Evolutionary conservation across 2,113 vertebrate species (phyloP), one percentile per base, ranked within the genome.

Genomic region (Holacanthus passer): DNA sequence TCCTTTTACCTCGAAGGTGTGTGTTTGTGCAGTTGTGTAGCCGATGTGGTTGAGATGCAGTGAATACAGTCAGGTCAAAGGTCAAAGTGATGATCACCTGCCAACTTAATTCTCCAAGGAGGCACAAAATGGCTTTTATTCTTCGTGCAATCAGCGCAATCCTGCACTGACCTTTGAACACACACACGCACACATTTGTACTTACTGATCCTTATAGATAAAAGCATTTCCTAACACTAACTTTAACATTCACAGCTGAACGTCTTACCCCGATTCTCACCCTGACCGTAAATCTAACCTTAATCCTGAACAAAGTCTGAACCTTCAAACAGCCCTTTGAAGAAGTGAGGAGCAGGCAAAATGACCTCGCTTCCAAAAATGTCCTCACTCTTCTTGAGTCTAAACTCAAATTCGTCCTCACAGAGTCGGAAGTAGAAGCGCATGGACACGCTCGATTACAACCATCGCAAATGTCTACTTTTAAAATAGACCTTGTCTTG

Each of bases 141-240:
- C 35, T 69, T 43, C 47, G 58, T 41, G 5, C 4, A 8, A 47
- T 87, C 81, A 88, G 81, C 82, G 82, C 39, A 72, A 41, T 59
- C 35, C n/a, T 20, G 3, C 19, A 64, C 66, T 67, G 39, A 48
- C 65, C 32, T 84, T 35, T 68, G 13, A 43, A 22, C 43, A 31
- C 13, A 31, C 32, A 17, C 7, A 4, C 39, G 43, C 22, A 6
- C 3, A 35, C 0, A 2, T 22, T 32, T 50, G 1, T 14, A 4
- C 27, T 53, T 53, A n/a, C n/a, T 82, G 12, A 53, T 12, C 1
- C 14, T 66, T 19, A 47, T 2, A 41, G 45, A 53, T 6, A 19
- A 48, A 52, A 7, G 8, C 22, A 13, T 32, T n/a, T 6, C 16
- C 5, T 19, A 14, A 60, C 22, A 12, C 7, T 29, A 24, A 35